Evolutionary conservation across 1,140 invertebrate species (phyloP).

Genomic region (Drosophila kepulauana): DNA sequence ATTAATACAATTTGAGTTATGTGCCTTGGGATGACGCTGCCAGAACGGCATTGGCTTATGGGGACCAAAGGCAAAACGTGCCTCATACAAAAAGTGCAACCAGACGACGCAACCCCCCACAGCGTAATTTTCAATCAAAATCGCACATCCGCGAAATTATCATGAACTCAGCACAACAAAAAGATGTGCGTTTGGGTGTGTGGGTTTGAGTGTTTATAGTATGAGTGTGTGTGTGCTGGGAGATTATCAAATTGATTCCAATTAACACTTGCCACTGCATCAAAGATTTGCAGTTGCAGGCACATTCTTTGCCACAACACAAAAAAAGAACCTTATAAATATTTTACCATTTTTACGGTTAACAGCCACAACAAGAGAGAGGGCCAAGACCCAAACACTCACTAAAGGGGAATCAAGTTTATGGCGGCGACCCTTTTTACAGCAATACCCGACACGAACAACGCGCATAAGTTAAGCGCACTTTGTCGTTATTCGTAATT

Average conservation of each 20-base stretch:
- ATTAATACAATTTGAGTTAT: slow-evolving; percentile 85
- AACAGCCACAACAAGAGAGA: slow-evolving; percentile 44
- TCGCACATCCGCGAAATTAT: slow-evolving; percentile 81
- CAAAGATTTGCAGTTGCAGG: slow-evolving; percentile 44
- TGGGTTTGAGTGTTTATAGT: slow-evolving; percentile 2
- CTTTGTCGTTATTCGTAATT: slow-evolving; percentile 84
- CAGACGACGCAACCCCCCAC: slow-evolving; percentile 67
- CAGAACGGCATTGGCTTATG: slow-evolving; percentile 2
- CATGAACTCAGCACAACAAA: slow-evolving; percentile 76
- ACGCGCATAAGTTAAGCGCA: slow-evolving; percentile 79
- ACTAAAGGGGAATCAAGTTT: slow-evolving; percentile 60
- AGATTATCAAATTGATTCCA: slow-evolving; percentile 85
- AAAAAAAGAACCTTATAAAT: slow-evolving; percentile 71
- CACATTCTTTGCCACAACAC: slow-evolving; percentile 31
- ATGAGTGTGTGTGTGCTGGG: slow-evolving; percentile 39
- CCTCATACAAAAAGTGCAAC: slow-evolving; percentile 23
- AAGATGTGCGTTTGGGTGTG: neutral
- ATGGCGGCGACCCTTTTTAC: slow-evolving; percentile 53
- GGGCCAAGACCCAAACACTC: slow-evolving; percentile 15
- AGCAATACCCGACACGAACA: slow-evolving; percentile 24
- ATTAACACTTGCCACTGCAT: slow-evolving; percentile 84
- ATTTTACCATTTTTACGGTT: slow-evolving; percentile 75
- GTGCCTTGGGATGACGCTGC: slow-evolving; percentile 45
- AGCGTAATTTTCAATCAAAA: slow-evolving; percentile 84
- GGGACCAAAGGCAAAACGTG: slow-evolving; percentile 46